A percentile compares a stretch with the other conserved stretches of the same genome.
Evolutionary conservation across 2,888 invertebrate species (phyloP).

Genomic region (Orchesellides sinensis): DNA sequence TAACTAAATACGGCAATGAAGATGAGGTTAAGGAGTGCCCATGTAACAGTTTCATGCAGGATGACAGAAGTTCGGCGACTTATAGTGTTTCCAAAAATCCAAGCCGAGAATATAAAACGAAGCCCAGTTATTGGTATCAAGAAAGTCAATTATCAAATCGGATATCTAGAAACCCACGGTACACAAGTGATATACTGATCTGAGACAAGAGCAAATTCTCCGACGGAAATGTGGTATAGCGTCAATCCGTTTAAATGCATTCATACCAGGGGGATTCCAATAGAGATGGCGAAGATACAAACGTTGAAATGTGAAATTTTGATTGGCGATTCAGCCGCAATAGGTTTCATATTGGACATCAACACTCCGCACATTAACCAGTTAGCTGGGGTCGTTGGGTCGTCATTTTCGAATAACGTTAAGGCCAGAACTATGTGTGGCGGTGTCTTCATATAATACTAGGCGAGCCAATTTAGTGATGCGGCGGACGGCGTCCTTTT

Average conservation of each 20-base stretch:
- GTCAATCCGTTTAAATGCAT: no score
- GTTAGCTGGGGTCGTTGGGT: no score
- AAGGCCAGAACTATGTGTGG: neutral
- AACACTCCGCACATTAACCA: neutral
- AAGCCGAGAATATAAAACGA: neutral
- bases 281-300: no score
- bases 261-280: no score
- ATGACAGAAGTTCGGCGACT: neutral
- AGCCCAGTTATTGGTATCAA: neutral
- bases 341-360: neutral
- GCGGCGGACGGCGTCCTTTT: slow-evolving; percentile 41
- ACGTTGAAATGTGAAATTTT: no score
- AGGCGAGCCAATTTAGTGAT: slow-evolving; percentile 28
- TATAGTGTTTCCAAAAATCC: neutral
- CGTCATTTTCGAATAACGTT: neutral
- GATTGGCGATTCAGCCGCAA: no score
- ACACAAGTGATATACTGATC: no score
- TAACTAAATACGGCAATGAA: slow-evolving; percentile 11
- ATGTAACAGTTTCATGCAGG: slow-evolving; percentile 21
- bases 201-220: no score
- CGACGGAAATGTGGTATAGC: no score
- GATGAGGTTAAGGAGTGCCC: slow-evolving; percentile 12
- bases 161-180: neutral
- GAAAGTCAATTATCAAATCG: neutral
- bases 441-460: slow-evolving; percentile 10